phyloP scores from a whole-genome alignment of 1,140 invertebrate genomes.

The Heliconius himera region DNA sequence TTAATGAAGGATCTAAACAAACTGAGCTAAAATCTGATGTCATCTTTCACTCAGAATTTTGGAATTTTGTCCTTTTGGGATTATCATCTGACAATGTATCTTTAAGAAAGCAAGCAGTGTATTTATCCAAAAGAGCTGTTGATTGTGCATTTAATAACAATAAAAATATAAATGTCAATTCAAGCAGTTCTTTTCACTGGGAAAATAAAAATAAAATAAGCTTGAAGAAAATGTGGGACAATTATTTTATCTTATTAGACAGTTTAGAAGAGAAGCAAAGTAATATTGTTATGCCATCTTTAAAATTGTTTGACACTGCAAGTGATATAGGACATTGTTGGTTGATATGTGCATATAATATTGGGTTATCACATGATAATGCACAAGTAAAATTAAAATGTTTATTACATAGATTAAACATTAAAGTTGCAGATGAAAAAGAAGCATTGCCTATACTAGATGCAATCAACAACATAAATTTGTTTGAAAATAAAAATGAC shows the following conservation, averaged over 20 bases:
- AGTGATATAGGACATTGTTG: conserved; percentile 55
- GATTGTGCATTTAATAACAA: conserved; percentile 54
- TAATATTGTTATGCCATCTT: conserved; percentile 71
- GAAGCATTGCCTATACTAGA: conserved; percentile 58
- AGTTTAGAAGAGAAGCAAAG: conserved; percentile 73
- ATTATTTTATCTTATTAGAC: conserved; percentile 69
- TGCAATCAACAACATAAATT: conserved; percentile 64
- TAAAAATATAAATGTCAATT: conserved; percentile 50
- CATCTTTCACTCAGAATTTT: conserved; percentile 56
- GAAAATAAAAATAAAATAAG: conserved; percentile 41
- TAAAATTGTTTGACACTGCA: conserved; percentile 59
- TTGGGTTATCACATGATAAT: conserved; percentile 70
- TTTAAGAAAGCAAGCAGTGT: conserved; percentile 60
- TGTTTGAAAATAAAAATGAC: conserved; percentile 55
- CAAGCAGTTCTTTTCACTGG: conserved; percentile 51
- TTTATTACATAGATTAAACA: conserved; percentile 55
- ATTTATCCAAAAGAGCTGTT: conserved; percentile 66
- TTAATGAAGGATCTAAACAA: conserved; percentile 33
- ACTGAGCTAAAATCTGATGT: conserved; percentile 50
- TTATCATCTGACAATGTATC: conserved; percentile 46
- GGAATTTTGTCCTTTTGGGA: conserved; percentile 58
- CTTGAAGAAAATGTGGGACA: conserved; percentile 59
- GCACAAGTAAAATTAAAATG: conserved; percentile 62
- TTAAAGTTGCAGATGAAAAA: conserved; percentile 40
- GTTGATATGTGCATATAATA: conserved; percentile 64